phyloP scores from a whole-genome alignment of 1,140 invertebrate species.

The Drosophila insularis region DNA sequence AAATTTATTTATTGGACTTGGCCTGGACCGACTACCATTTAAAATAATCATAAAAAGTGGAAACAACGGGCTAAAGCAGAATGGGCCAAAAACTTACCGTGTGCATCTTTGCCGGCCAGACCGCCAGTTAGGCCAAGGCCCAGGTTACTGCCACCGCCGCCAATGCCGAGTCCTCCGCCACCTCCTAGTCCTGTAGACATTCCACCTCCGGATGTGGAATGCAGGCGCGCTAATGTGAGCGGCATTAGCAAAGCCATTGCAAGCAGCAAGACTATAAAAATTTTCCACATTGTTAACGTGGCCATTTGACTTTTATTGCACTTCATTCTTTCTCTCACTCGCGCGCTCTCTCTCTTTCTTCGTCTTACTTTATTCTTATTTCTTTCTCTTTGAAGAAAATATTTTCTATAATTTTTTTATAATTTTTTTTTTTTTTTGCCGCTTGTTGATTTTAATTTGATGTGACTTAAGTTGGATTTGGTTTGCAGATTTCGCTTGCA shows the following conservation, averaged over 20 bases:
- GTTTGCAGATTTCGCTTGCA: constrained; percentile 72
- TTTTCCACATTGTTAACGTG: constrained; percentile 82
- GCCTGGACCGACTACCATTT: constrained; percentile 42
- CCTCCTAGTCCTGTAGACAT: constrained; percentile 21
- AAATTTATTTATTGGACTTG: constrained; percentile 74
- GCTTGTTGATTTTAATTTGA: constrained; percentile 81
- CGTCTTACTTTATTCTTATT: not conserved
- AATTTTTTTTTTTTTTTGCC: constrained; percentile 24
- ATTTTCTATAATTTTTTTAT: constrained; percentile 52
- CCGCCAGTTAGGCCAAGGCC: constrained; percentile 40
- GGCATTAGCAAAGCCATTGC: constrained; percentile 68
- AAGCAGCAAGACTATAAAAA: constrained; percentile 74
- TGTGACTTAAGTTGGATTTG: constrained; percentile 81
- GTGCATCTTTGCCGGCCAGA: constrained; percentile 67
- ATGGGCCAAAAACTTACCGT: constrained; percentile 67
- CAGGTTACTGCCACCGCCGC: constrained; percentile 33
- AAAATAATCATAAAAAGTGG: constrained; percentile 68
- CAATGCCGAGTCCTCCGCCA: constrained; percentile 6
- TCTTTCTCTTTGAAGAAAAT: constrained; percentile 27
- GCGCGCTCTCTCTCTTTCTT: constrained; percentile 11
- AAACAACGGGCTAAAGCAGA: constrained; percentile 22
- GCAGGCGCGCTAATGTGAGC: constrained; percentile 78
- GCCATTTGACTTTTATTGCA: constrained; percentile 82
- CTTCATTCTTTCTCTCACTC: constrained; percentile 61
- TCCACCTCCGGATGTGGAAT: constrained; percentile 64